These are phyloP conservation scores for Bufo bufo DNA, from an alignment of 2,113 vertebrate species.

Conservation along the genomic window DNA sequence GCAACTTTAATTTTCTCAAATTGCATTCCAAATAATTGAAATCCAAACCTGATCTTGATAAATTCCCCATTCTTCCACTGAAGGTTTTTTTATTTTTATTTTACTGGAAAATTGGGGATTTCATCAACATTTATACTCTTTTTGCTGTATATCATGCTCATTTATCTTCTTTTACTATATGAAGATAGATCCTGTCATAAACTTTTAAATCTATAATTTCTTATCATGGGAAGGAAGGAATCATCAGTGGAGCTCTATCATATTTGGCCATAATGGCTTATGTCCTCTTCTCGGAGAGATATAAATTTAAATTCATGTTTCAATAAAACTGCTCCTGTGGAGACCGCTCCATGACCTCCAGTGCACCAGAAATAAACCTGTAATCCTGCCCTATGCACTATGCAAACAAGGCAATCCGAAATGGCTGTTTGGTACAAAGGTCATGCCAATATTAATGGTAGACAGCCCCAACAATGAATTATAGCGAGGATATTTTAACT, in stretches of 20 bases:
- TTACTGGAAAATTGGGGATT: too few species aligned
- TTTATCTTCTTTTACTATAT: not conserved
- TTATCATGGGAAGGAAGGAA: not conserved
- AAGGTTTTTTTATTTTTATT: too few species aligned
- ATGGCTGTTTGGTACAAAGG: conserved; percentile 40
- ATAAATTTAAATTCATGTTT: conserved; percentile 12
- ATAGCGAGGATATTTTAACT: not conserved
- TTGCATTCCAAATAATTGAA: too few species aligned
- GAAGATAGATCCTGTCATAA: not conserved
- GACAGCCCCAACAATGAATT: conserved; percentile 42
- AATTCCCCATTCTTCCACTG: too few species aligned
- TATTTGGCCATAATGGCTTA: conserved; percentile 1
- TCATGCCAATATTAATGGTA: conserved; percentile 38
- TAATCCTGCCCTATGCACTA: conserved; percentile 4
- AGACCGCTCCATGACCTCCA: conserved; percentile 23
- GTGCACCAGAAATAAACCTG: not conserved
- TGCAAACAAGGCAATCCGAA: conserved; percentile 49
- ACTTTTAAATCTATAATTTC: not conserved
- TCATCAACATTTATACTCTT: too few species aligned
- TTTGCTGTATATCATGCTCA: too few species aligned
- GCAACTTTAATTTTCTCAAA: too few species aligned
- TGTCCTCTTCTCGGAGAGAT: not conserved
- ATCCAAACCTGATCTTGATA: too few species aligned
- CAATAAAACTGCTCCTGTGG: not conserved
- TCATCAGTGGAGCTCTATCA: not conserved